Conservation (phyloP, 2,797 vertebrate genomes). For the Antennarius maculatus region DNA sequence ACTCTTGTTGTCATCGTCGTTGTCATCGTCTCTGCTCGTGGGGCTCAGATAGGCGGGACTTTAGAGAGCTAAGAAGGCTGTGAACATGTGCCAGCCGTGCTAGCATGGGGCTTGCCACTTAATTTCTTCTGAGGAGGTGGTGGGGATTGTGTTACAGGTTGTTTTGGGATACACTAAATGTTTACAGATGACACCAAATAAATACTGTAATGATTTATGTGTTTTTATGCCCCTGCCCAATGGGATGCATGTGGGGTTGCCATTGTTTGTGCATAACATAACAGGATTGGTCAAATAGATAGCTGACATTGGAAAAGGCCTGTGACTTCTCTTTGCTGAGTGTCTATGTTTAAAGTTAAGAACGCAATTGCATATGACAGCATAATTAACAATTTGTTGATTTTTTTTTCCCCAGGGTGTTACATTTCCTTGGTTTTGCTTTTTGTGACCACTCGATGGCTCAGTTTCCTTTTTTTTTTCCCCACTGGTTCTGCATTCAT, state of each 20-base stretch:
- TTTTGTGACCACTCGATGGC: constrained; percentile 29
- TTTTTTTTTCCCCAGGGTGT: constrained; percentile 16
- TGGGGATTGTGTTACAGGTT: neutral
- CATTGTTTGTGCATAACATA: too few species aligned
- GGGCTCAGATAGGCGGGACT: constrained; percentile 23
- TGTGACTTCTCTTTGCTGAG: too few species aligned
- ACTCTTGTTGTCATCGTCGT: constrained; percentile 39
- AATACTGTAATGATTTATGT: too few species aligned
- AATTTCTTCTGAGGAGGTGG: constrained; percentile 13
- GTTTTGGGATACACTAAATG: neutral
- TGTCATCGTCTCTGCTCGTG: constrained; percentile 22
- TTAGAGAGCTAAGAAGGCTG: constrained; percentile 28
- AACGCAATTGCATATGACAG: neutral
- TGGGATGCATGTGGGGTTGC: too few species aligned
- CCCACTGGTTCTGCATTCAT: constrained; percentile 13
- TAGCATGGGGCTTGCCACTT: constrained; percentile 26
- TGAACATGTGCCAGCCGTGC: constrained; percentile 39
- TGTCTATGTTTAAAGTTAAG: too few species aligned
- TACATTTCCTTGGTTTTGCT: constrained; percentile 10
- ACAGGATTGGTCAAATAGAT: too few species aligned
- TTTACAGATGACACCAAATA: neutral
- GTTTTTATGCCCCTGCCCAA: neutral
- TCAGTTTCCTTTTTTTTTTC: constrained; percentile 23
- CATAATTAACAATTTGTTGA: constrained; percentile 15
- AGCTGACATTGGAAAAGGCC: too few species aligned